Percentiles rank a stretch among this genome's conserved stretches.
These are phyloP conservation scores for Diorhabda sublineata DNA, from an alignment of 1,140 invertebrate genomes.

Conservation along the genomic window DNA sequence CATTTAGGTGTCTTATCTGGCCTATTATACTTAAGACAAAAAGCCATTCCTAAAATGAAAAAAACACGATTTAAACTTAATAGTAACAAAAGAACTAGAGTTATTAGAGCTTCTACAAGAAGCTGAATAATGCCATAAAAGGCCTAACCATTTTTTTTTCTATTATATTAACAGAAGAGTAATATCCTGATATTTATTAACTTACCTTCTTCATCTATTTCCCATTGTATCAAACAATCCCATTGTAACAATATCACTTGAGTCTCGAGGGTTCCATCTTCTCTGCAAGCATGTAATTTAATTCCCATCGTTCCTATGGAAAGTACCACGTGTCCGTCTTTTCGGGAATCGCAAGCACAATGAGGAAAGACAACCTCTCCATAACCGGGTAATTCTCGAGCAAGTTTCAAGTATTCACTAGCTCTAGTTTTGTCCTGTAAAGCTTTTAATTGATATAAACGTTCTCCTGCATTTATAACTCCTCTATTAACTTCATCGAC, in stretches of 20 bases:
- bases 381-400: constrained; percentile 83
- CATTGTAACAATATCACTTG: constrained; percentile 80
- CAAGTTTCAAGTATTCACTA: constrained; percentile 83
- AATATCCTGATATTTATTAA: neutral
- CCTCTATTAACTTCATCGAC: constrained; percentile 94
- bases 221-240: constrained; percentile 77
- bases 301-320: constrained; percentile 68
- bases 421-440: constrained; percentile 86
- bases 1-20: constrained; percentile 76
- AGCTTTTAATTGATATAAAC: constrained; percentile 92
- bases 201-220: constrained; percentile 76
- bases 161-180: neutral
- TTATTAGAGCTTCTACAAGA: too few species aligned
- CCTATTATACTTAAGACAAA: constrained; percentile 82
- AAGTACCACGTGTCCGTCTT: constrained; percentile 86
- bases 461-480: constrained; percentile 81
- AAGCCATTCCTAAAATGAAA: constrained; percentile 61
- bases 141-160: neutral
- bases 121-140: too few species aligned
- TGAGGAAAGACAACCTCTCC: constrained; percentile 91
- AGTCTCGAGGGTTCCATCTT: constrained; percentile 79
- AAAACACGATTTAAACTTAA: neutral
- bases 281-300: constrained; percentile 82
- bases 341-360: constrained; percentile 89
- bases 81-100: too few species aligned